phyloP scores from a whole-genome alignment of 2,888 invertebrate genomes.

The Crocallis elinguaria region DNA sequence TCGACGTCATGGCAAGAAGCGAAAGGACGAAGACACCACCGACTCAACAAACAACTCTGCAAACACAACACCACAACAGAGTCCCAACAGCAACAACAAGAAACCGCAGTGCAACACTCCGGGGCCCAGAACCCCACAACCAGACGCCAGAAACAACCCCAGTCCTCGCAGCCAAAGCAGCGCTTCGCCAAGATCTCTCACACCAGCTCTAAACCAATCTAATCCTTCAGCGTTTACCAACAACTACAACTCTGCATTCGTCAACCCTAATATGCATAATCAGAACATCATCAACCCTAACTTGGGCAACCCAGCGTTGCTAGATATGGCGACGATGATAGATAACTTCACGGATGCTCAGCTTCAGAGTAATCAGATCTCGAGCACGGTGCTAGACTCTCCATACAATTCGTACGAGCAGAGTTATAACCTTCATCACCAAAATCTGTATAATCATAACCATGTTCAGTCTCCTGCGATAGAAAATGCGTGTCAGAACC shows the following conservation, averaged over 20 bases:
- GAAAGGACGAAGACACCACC: constrained; percentile 88
- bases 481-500: constrained; percentile 69
- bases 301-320: constrained; percentile 82
- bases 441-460: constrained; percentile 85
- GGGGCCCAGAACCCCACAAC: constrained; percentile 74
- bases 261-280: constrained; percentile 77
- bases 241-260: constrained; percentile 76
- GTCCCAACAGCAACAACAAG: constrained; percentile 72
- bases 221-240: constrained; percentile 69
- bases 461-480: constrained; percentile 82
- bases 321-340: constrained; percentile 91
- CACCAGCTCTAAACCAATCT: constrained; percentile 71
- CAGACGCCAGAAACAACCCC: constrained; percentile 69
- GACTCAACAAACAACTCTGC: constrained; percentile 62
- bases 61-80: constrained; percentile 62
- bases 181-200: constrained; percentile 82
- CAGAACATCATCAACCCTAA: constrained; percentile 78
- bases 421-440: constrained; percentile 87
- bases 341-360: constrained; percentile 91
- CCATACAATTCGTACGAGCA: constrained; percentile 87
- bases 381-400: constrained; percentile 92
- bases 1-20: constrained; percentile 90
- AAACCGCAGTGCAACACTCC: constrained; percentile 65
- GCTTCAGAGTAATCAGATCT: constrained; percentile 93
- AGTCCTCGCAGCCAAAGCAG: constrained; percentile 82